Evolutionary conservation across 2,888 invertebrate species (phyloP), one percentile per base, ranked within the genome.

Genomic region (Agonum fuliginosum): DNA sequence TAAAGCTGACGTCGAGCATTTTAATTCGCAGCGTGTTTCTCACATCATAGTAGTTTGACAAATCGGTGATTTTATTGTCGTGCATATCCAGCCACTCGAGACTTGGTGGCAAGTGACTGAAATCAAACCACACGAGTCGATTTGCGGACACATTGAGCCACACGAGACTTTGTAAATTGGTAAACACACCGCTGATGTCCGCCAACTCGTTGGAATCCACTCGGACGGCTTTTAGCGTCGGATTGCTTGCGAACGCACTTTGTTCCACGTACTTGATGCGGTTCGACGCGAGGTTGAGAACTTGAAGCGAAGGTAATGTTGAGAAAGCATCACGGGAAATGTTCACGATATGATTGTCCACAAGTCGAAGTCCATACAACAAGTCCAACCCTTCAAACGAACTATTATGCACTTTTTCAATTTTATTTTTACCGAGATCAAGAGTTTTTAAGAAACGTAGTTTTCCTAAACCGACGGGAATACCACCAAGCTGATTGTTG

Each of bases 141-240:
- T 95, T 95, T 86, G 93, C 92, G 67, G 94, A 94, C 78, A 95
- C 93, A 87, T 95, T 95, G 81, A 95, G 87, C 93, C 94, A 94
- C 81, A 93, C 91, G 78, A 95, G 90, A 80, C 91, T 91, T 81
- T 92, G 91, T 79, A 93, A 89, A 82, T 91, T 92, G 80, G 91
- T 92, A 87, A 94, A 94, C 84, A 94, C 91, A 73, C 93, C 93
- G 86, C 93, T 93, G 83, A 95, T 92, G 85, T 94, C 93, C 75
- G 92, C 91, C 81, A 95, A 88, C 86, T 91, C 91, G 87, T 95
- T 95, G 75, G 93, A 92, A 86, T 95, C 95, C 82, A 95, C 88
- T 80, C 94, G 90, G 81, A 95, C 91, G 65, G 93, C 94, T 84
- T 92, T 92, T 80, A 95, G 87, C 82, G 93, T 91, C 80, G 91